Evolutionary conservation across 1,140 invertebrate species (phyloP), one percentile per base, ranked within the genome.

Genomic region (Ceratitis capitata): DNA sequence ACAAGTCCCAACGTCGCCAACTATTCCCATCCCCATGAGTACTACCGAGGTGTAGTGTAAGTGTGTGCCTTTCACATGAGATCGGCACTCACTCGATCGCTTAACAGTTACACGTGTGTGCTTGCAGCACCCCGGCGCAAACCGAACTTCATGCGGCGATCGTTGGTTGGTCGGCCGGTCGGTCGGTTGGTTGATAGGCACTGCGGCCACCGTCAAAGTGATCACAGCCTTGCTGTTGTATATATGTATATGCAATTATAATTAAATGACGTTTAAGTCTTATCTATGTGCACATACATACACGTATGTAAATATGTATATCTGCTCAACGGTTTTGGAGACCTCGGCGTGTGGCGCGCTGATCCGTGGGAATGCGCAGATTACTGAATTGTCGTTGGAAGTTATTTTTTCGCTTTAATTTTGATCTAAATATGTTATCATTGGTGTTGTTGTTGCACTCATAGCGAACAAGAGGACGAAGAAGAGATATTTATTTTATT

Each of bases 201-300:
- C 14, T n/a, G 64, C 19, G n/a, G 64, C 64, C 64, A 74, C 16
- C 39, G 42, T 2, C 39, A 5, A 78, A 45, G 69, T 45, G 39
- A 78, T 78, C 69, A n/a, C n/a, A 78, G 69, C 69, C 69, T 78
- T 78, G 69, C 69, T 78, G n/a, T n/a, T n/a, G n/a, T n/a, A n/a
- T n/a, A n/a, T n/a, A n/a, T n/a, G n/a, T n/a, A n/a, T n/a, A n/a
- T 78, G 42, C 29, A 7, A 3, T 78, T 78, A 39, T 39, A 45
- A 45, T 45, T 19, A 39, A 19, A 26, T 42, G 64, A 69, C 69
- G 69, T 32, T 69, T 19, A n/a, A n/a, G 32, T 16, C 14, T 45
- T 78, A 78, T 78, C 69, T 78, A 23, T n/a, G n/a, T n/a, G n/a
- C n/a, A n/a, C n/a, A n/a, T n/a, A n/a, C n/a, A n/a, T n/a, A n/a